phyloP scores from a whole-genome alignment of 1,140 invertebrate genomes.

The Scaptomyza montana region DNA sequence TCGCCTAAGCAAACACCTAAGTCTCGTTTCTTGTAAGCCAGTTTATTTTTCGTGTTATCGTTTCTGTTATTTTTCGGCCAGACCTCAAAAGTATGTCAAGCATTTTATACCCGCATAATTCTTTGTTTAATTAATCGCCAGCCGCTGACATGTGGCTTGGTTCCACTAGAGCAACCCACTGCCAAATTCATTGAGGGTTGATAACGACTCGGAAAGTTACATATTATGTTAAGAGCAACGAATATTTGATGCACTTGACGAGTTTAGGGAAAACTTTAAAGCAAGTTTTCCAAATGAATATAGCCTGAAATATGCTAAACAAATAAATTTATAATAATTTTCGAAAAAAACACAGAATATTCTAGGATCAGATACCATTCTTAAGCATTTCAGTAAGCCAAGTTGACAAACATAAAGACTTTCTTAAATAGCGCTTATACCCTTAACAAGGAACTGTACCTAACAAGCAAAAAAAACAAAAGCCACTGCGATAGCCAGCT shows the following conservation, averaged over 20 bases:
- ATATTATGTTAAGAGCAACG: neutral
- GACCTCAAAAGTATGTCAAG: slow-evolving; percentile 75
- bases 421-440: slow-evolving; percentile 1
- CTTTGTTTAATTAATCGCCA: slow-evolving; percentile 77
- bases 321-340: too few species aligned
- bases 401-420: neutral
- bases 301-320: too few species aligned
- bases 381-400: neutral
- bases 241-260: slow-evolving; percentile 10
- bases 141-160: slow-evolving; percentile 71
- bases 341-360: too few species aligned
- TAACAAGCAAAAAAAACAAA: slow-evolving; percentile 9
- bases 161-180: slow-evolving; percentile 66
- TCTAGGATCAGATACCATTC: too few species aligned
- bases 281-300: too few species aligned
- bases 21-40: slow-evolving; percentile 34
- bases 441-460: slow-evolving; percentile 30
- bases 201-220: slow-evolving; percentile 46
- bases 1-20: slow-evolving; percentile 60
- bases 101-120: slow-evolving; percentile 78
- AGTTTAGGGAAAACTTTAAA: neutral
- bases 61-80: slow-evolving; percentile 44
- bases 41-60: slow-evolving; percentile 34
- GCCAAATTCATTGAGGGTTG: slow-evolving; percentile 56
- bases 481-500: slow-evolving; percentile 26